Evolutionary conservation across 2,888 invertebrate species (phyloP), one percentile per base, ranked within the genome.

Genomic region (Patella caerulea): DNA sequence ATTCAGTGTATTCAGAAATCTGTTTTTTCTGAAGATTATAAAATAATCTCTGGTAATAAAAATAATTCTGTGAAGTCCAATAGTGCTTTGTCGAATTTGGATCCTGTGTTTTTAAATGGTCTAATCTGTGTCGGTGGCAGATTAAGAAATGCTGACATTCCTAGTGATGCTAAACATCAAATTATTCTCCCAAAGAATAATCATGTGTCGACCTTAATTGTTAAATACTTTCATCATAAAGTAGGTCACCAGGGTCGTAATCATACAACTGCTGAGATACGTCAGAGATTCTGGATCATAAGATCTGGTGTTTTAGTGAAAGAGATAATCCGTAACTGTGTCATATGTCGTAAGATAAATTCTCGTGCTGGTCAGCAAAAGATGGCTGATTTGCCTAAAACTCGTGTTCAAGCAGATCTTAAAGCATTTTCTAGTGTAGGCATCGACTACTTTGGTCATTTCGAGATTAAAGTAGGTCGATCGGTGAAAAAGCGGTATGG

Each of bases 61-160:
- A 45, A 45, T 45, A 45, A 45, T 24, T 14, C 12, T 19, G 52
- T 54, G 53, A 72, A 72, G 52, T 54, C 52, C 12, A 19, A 72
- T 24, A 72, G 54, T 19, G 17, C 52, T 14, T 24, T 72, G 52
- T 54, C 53, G 17, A 72, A 72, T 54, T 54, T 72, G 52, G 72
- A 72, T 45, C 54, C 72, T 24, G 52, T 72, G 14, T 24, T 72
- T 15, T 17, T 12, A 52, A 54, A 72, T 29, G 72, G 52, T 54
- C 72, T 72, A 17, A 45, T 72, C 52, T 54, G 72, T 72, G 72
- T 72, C 72, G 65, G 65, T 19, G 65, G 65, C 24, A 19, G 65
- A 11, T 65, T 65, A 19, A 65, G 65, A 19, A 19, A 65, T 65
- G 65, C 65, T 65, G 24, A 65, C 14, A 65, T 65, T 24, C 65